Base-by-base conservation (phyloP, 2,888 invertebrate genomes). In the Colostygia pectinataria region DNA sequence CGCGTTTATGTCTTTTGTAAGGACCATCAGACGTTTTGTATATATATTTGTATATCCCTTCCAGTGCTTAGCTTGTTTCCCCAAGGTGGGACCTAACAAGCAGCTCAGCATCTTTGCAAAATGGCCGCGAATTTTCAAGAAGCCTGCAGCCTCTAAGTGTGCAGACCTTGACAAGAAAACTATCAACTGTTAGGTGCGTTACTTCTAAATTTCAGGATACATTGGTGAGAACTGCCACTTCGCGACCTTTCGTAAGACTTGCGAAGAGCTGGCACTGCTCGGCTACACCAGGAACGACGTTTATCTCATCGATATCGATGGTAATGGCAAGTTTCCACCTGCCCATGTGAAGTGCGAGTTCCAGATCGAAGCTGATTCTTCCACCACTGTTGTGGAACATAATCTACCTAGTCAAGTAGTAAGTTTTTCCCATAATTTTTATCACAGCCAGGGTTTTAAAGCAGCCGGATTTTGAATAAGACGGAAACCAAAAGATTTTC, bases 211-310 rank as follows among this genome's bases (percentile, higher is more conserved):
- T 67, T 6, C 53, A 90, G 90, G 97, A 0, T 98, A 98, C 71
- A 95, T 95, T 33, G 98, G 98, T 6, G 96, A 96, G 71, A 97
- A 97, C 71, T 98, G 98, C 67, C 98, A 98, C 75, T 98, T 98
- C 66, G 97, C 98, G 0, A 94, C 95, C 49, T 97, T 96, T 72
- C 93, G 97, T 57, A 95, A 97, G 72, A 97, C 98, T 0, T 98
- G 98, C 75, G 98, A 98, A 80, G 98, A 98, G 70, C 77, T 98
- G 47, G 97, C 97, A 0, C 89, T 98, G 4, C 87, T 97, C 9
- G 98, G 98, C 0, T 96, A 96, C 68, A 96, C 95, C 0, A 94
- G 96, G 62, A 96, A 97, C 25, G 97, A 97, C 63, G 97, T 97
- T 0, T 98, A 97, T 75, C 92, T 95, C 33, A 97, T 98, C 64